phyloP scores from a whole-genome alignment of 2,113 vertebrate genomes.

The Vulpes ferrilata region DNA sequence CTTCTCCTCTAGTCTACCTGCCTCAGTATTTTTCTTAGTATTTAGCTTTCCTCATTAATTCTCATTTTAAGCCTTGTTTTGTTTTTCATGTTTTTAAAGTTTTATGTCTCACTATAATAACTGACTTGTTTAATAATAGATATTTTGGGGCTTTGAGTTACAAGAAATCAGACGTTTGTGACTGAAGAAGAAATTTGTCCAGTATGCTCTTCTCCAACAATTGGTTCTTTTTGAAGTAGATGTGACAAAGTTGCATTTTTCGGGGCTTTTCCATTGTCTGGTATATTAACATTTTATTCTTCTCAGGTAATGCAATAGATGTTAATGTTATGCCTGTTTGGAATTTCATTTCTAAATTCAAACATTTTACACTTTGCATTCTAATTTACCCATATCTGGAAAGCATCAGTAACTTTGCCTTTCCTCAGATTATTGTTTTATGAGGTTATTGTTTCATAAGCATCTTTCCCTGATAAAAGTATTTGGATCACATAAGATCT shows the following conservation, averaged over 20 bases:
- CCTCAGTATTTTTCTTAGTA: slow-evolving; percentile 29
- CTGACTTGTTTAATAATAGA: slow-evolving; percentile 7
- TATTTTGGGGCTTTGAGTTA: not conserved
- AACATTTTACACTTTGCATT: slow-evolving; percentile 53
- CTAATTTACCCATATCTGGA: not conserved
- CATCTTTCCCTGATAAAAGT: slow-evolving; percentile 44
- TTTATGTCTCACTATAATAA: slow-evolving; percentile 45
- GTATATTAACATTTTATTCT: not conserved
- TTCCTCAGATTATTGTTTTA: slow-evolving; percentile 23
- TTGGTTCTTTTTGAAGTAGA: slow-evolving; percentile 9
- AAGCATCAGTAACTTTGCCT: slow-evolving; percentile 54
- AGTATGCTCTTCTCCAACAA: not conserved
- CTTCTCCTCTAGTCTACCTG: not conserved
- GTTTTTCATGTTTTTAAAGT: slow-evolving; percentile 37
- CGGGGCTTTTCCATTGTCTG: slow-evolving; percentile 9
- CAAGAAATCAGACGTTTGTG: slow-evolving; percentile 42
- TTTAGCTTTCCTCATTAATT: not conserved
- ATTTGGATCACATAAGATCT: slow-evolving; percentile 52
- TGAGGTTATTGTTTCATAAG: slow-evolving; percentile 30
- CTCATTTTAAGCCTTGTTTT: slow-evolving; percentile 47
- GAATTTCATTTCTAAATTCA: slow-evolving; percentile 60
- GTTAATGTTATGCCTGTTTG: not conserved
- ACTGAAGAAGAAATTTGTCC: slow-evolving; percentile 12
- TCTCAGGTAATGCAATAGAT: not conserved
- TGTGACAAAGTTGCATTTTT: slow-evolving; percentile 46